Evolutionary conservation across 2,113 vertebrate genomes (phyloP), one percentile per base, ranked within the genome.

Genomic region (Oreochromis tanganicae): DNA sequence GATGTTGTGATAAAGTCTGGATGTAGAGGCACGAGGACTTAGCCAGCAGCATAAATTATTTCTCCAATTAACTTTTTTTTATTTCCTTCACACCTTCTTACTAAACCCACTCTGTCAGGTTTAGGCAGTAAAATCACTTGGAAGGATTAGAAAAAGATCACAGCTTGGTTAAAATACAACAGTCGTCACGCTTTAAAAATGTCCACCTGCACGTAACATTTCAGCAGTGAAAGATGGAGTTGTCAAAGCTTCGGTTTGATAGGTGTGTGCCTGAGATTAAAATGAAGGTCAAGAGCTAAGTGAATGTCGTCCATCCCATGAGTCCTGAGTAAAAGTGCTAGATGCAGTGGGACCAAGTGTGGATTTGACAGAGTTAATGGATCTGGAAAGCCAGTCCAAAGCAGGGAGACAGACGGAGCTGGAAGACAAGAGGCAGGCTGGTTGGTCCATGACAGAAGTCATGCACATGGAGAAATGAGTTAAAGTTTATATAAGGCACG

Each of bases 281-380:
- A 50, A 50, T 52, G 48, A 52, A 19, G 48, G 48, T 19, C 11
- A 41, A 41, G 0, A 68, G 1, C 11, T 41, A 41, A 9, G 11
- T 16, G n/a, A 14, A 21, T 9, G 12, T 43, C 11, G 2, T 8
- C 66, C 66, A 2, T 0, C 63, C 12, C 36, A 5, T 0, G 12
- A 71, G 36, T 43, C n/a, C 63, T 14, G 36, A 68, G 32, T 9
- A 1, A 71, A 71, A 24, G 36, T 14, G 12, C 66, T 1, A 14
- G 34, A 41, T 38, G 34, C 34, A 41, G 63, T 21, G 34, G 63
- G 63, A 68, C 10, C 34, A 13, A 41, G 4, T 38, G 34, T 68
- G 34, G 34, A 5, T 66, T 41, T 41, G 63, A 68, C 41, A 41
- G 61, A 3, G 63, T 71, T 24, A 24, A 41, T 71, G 36, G 63